phyloP scores from a whole-genome alignment of 2,113 vertebrate genomes.

The Felis catus region F.catus_Fca126_mat1.0 CM031416.1:40469501-40470000 shows the following conservation, averaged over 20 bases:
- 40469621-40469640: not conserved
- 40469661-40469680: not conserved
- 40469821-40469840: not conserved
- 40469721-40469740: not conserved
- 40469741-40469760: not conserved
- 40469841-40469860: not conserved
- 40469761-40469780: not conserved
- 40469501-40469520: not conserved
- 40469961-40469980: conserved; percentile 75
- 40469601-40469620: not conserved
- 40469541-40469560: not conserved
- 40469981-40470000: conserved; percentile 68
- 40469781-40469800: not conserved
- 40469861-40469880: not conserved
- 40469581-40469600: not conserved
- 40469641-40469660: not conserved
- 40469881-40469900: conserved; percentile 52
- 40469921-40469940: not conserved
- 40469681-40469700: not conserved
- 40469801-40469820: not conserved
- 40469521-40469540: not conserved
- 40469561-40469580: not conserved
- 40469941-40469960: conserved; percentile 58
- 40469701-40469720: not conserved
- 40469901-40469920: conserved; percentile 56